A percentile compares a stretch with the other conserved stretches of the same genome.
phyloP scores from a whole-genome alignment of 2,113 vertebrate genomes.

The Tricholaema leucomelas region DNA sequence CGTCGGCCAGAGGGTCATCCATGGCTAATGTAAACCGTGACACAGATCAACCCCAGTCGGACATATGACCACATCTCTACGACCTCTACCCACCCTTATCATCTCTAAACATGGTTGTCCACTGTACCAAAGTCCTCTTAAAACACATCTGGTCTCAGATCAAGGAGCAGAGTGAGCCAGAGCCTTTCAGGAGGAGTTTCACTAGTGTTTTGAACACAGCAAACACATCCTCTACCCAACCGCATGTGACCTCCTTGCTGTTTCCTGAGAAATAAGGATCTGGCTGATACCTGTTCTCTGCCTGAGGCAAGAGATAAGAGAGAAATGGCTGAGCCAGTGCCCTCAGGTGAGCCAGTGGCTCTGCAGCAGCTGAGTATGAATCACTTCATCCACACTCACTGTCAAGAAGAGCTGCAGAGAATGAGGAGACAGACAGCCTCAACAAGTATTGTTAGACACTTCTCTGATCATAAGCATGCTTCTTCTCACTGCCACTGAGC shows the following conservation, averaged over 20 bases:
- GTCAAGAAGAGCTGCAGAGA: neutral
- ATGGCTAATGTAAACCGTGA: neutral
- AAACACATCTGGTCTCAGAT: neutral
- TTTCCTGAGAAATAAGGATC: neutral
- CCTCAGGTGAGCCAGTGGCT: rapidly evolving
- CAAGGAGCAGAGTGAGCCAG: neutral
- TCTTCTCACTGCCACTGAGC: too few relatives aligned
- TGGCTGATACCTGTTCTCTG: rapidly evolving
- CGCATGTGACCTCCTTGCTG: neutral
- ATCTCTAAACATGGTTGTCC: neutral
- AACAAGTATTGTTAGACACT: neutral
- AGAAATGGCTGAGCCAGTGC: neutral
- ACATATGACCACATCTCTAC: rapidly evolving
- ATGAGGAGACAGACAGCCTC: neutral
- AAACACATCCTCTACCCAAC: neutral
- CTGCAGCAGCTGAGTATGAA: neutral
- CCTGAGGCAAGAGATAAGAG: neutral
- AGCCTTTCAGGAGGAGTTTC: neutral
- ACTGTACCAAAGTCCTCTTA: neutral
- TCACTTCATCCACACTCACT: neutral
- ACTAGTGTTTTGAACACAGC: neutral
- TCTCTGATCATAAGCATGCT: neutral
- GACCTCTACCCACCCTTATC: neutral
- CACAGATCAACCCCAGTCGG: neutral
- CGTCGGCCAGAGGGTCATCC: neutral